Evolutionary conservation across 2,888 invertebrate species (phyloP).

Genomic region (Notocelia uddmanniana): DNA sequence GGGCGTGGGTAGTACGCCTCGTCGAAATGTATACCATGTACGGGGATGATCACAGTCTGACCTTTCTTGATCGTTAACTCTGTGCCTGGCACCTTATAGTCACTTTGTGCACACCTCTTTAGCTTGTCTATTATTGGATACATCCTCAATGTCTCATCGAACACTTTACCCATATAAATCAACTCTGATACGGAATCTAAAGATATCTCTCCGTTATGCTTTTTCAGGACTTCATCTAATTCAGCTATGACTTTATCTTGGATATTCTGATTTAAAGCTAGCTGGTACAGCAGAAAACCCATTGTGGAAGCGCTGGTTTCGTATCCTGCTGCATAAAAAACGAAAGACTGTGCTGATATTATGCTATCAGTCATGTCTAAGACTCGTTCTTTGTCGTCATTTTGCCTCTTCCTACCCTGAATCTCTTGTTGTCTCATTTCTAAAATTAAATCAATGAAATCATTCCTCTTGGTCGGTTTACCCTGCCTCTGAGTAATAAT

Average conservation of each 20-base stretch:
- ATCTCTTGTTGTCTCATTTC: slow-evolving; percentile 3
- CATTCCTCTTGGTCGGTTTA: slow-evolving; percentile 12
- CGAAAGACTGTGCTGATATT: slow-evolving; percentile 45
- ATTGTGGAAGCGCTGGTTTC: slow-evolving; percentile 40
- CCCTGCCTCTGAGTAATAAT: slow-evolving; percentile 14
- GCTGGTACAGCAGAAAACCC: slow-evolving; percentile 40
- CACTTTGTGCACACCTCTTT: slow-evolving; percentile 11
- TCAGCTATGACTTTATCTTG: slow-evolving; percentile 66
- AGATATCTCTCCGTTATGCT: slow-evolving; percentile 61
- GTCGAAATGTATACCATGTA: slow-evolving; percentile 41
- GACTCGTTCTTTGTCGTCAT: background rate
- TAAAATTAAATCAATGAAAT: slow-evolving; percentile 20
- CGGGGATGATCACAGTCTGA: slow-evolving; percentile 26
- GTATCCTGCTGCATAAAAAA: slow-evolving; percentile 68
- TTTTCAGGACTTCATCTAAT: slow-evolving; percentile 61
- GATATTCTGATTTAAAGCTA: slow-evolving; percentile 52
- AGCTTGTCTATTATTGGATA: slow-evolving; percentile 63
- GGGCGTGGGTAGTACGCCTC: slow-evolving; percentile 43
- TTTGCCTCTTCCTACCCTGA: background rate
- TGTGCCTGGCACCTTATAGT: slow-evolving; percentile 45
- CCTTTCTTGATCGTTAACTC: slow-evolving; percentile 39
- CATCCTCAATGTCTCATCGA: slow-evolving; percentile 74
- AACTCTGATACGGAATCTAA: slow-evolving; percentile 70
- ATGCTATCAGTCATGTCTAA: slow-evolving; percentile 30
- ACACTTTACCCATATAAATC: slow-evolving; percentile 69